phyloP scores from a whole-genome alignment of 2,888 invertebrate species.

The Dasysyrphus tricinctus region DNA sequence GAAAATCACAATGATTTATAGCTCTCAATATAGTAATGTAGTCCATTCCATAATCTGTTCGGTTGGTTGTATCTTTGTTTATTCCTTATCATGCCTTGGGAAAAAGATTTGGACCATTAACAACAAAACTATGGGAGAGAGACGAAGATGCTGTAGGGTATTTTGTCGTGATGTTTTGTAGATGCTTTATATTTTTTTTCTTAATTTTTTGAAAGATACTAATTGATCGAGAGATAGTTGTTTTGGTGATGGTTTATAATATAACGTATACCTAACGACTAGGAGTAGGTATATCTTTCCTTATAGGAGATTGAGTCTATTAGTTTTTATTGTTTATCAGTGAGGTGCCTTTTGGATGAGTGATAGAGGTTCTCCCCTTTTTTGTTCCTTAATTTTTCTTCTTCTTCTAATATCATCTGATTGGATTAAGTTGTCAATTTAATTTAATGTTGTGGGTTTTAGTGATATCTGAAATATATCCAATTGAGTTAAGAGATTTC shows the following conservation, averaged over 20 bases:
- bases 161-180: conserved; percentile 30
- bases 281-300: not conserved
- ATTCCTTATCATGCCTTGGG: conserved; percentile 44
- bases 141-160: conserved; percentile 4
- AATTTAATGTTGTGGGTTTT: not conserved
- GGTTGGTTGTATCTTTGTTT: conserved; percentile 6
- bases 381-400: not conserved
- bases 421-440: conserved; percentile 30
- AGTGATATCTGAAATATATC: not conserved
- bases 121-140: conserved; percentile 17
- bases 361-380: conserved; percentile 31
- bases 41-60: conserved; percentile 23
- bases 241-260: not conserved
- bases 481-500: not conserved
- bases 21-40: conserved; percentile 33
- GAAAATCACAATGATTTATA: conserved; percentile 64
- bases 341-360: conserved; percentile 13
- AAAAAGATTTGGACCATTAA: conserved; percentile 49
- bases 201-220: conserved; percentile 26
- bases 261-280: not conserved
- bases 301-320: not conserved
- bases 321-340: conserved; percentile 36
- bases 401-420: conserved; percentile 2
- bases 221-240: conserved; percentile 41
- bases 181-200: not conserved